Conservation (phyloP, 2,888 invertebrate species). For the Scaptomyza cyrtandrae region DNA sequence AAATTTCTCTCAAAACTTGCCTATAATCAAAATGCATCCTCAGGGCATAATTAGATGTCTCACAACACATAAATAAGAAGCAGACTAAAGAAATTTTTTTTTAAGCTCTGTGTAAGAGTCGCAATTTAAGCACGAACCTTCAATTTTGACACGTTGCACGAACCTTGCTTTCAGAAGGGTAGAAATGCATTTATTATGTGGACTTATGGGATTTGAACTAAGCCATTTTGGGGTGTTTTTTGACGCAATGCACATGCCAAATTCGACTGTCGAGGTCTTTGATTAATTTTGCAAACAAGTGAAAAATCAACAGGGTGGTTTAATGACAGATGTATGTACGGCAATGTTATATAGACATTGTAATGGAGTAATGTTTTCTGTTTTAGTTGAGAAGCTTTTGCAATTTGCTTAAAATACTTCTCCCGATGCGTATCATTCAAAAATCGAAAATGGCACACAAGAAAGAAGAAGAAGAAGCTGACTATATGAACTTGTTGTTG, state of each 20-base stretch:
- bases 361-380: background rate
- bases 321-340: background rate
- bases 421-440: background rate
- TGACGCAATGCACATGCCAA: background rate
- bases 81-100: background rate
- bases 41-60: conserved; percentile 2
- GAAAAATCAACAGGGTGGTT: conserved; percentile 4
- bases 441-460: conserved; percentile 15
- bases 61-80: background rate
- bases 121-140: conserved; percentile 13
- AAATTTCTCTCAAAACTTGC: background rate
- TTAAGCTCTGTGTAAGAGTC: background rate
- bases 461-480: background rate
- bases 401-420: conserved; percentile 22
- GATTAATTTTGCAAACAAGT: conserved; percentile 2
- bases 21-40: background rate
- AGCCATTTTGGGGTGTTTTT: conserved; percentile 17
- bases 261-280: background rate
- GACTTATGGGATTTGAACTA: background rate
- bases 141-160: conserved; percentile 13
- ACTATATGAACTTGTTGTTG: conserved; percentile 1
- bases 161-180: conserved; percentile 11
- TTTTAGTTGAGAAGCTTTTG: conserved; percentile 15
- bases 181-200: conserved; percentile 11
- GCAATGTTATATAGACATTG: background rate